These are phyloP conservation scores for Pantherophis vulpinus DNA, from an alignment of 2,797 vertebrate species.

Conservation along the genomic window DNA sequence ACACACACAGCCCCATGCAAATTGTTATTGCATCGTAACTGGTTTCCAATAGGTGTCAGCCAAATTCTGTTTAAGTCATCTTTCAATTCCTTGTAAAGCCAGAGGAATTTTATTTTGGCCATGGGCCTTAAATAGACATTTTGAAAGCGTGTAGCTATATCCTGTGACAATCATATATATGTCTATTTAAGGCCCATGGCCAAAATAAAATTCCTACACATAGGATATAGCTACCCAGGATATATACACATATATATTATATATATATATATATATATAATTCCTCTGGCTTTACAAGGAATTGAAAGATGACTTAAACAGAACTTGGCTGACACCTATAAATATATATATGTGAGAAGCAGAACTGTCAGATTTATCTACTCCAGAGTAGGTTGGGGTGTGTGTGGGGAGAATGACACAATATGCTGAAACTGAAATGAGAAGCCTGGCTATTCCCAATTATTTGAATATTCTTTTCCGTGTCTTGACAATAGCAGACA, in stretches of 20 bases:
- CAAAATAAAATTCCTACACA: too few species aligned
- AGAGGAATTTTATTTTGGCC: background rate
- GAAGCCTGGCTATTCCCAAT: background rate
- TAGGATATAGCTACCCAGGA: too few species aligned
- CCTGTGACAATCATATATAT: background rate
- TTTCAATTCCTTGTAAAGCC: conserved; percentile 15
- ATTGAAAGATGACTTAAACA: conserved; percentile 20
- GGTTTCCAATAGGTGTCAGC: conserved; percentile 58
- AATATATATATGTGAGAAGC: background rate
- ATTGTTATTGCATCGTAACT: background rate
- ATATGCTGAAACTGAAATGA: background rate
- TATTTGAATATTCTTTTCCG: rapidly evolving
- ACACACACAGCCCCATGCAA: background rate
- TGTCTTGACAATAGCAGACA: background rate
- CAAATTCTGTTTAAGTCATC: conserved; percentile 44
- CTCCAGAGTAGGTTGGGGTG: background rate
- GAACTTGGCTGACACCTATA: conserved; percentile 65
- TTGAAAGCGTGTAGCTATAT: background rate
- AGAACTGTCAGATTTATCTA: background rate
- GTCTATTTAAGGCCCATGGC: too few species aligned
- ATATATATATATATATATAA: background rate
- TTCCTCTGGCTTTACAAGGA: conserved; percentile 7
- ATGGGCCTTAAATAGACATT: background rate
- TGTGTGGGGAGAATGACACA: background rate
- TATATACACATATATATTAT: too few species aligned